phyloP scores from a whole-genome alignment of 2,888 invertebrate species.

The Mesorhabditis sp. region DNA sequence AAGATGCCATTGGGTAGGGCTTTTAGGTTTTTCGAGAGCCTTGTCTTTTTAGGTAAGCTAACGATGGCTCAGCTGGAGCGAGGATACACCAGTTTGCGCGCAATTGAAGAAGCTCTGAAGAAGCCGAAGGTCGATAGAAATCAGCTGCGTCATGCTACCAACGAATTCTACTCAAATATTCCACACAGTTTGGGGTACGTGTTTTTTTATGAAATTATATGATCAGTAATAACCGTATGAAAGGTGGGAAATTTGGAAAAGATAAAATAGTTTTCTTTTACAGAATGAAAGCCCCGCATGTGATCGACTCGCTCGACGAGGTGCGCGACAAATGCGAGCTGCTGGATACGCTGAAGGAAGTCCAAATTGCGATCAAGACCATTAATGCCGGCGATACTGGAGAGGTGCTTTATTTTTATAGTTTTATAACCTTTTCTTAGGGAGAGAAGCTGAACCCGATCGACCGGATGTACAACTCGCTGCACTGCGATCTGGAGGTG shows the following conservation, averaged over 20 bases:
- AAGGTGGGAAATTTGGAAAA: no score
- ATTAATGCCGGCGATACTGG: neutral
- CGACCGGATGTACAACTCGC: neutral
- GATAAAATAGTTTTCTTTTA: no score
- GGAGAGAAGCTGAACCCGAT: conserved; percentile 1
- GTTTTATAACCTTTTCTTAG: neutral
- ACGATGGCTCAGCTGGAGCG: conserved; percentile 5
- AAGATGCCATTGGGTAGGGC: conserved; percentile 3
- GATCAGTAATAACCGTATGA: no score
- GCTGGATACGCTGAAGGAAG: conserved; percentile 2
- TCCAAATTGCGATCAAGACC: conserved; percentile 1
- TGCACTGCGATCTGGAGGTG: neutral
- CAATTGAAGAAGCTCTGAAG: neutral
- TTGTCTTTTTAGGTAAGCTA: conserved; percentile 1
- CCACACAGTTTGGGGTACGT: neutral
- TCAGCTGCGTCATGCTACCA: neutral
- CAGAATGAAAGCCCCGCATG: neutral
- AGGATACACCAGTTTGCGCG: neutral
- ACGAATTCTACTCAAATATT: conserved; percentile 4
- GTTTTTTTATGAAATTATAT: neutral
- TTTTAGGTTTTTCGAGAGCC: neutral
- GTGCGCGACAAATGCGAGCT: neutral
- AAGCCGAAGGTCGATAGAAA: neutral
- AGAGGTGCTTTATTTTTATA: neutral
- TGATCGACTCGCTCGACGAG: neutral